Evolutionary conservation across 2,888 invertebrate species (phyloP).

Genomic region (Machimus rusticus): DNA sequence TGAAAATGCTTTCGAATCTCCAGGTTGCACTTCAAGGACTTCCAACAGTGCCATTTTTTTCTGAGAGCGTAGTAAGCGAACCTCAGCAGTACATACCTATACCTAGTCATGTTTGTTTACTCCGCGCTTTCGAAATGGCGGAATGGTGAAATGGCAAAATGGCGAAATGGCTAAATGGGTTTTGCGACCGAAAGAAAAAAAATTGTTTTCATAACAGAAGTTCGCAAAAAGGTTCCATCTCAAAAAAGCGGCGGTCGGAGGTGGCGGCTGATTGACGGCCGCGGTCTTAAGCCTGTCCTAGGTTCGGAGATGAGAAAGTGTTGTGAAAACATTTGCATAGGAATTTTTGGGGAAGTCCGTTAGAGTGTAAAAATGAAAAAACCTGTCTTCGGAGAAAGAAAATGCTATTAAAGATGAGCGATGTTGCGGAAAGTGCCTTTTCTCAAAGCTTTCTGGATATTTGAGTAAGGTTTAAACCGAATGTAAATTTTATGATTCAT

Average conservation of each 20-base stretch:
- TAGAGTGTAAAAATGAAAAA: conserved; percentile 22
- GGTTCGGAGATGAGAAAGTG: background rate
- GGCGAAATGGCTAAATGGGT: background rate
- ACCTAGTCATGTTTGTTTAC: background rate
- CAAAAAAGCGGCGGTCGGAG: background rate
- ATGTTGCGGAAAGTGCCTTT: conserved; percentile 5
- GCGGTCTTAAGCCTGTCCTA: background rate
- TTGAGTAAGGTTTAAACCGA: background rate
- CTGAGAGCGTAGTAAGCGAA: background rate
- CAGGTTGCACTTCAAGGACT: background rate
- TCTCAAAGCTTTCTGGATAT: background rate
- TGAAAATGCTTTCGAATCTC: background rate
- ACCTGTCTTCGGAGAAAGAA: conserved; percentile 10
- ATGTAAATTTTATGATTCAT: background rate
- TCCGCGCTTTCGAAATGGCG: background rate
- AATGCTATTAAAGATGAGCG: conserved; percentile 7
- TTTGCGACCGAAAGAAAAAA: background rate
- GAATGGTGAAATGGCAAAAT: conserved; percentile 6
- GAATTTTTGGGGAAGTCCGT: conserved; percentile 1
- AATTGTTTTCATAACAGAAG: conserved; percentile 33
- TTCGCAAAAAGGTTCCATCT: background rate
- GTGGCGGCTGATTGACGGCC: background rate
- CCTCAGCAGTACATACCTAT: background rate
- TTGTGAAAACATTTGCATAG: conserved; percentile 36
- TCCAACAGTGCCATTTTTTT: background rate